Conservation (phyloP, 1,140 invertebrate genomes). For the Coptotermes formosanus region DNA sequence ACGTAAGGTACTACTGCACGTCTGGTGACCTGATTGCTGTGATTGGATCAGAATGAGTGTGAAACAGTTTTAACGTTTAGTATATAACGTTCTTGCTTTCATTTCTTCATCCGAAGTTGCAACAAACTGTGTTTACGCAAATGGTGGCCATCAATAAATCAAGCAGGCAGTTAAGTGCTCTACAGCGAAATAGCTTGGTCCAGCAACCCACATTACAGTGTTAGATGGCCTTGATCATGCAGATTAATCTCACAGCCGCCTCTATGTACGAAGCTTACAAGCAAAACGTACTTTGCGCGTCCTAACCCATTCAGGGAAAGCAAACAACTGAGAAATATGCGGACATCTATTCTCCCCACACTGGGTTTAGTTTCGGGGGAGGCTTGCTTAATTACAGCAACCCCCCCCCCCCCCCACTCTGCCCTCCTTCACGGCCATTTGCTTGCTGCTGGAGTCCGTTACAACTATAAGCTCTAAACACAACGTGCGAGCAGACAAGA, state of each 20-base stretch:
- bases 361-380: slow-evolving; percentile 7
- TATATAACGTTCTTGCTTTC: too few relatives aligned
- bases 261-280: neutral
- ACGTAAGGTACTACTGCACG: too few relatives aligned
- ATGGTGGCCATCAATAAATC: neutral
- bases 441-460: neutral
- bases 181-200: neutral
- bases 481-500: neutral
- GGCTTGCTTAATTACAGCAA: neutral
- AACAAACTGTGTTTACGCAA: too few relatives aligned
- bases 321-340: slow-evolving; percentile 19
- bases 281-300: neutral
- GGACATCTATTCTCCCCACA: slow-evolving; percentile 5
- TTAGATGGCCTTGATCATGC: slow-evolving; percentile 13
- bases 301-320: slow-evolving; percentile 8
- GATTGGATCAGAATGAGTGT: too few relatives aligned
- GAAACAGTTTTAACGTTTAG: too few relatives aligned
- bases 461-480: neutral
- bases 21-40: too few relatives aligned
- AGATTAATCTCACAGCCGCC: neutral
- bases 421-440: neutral
- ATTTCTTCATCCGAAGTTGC: too few relatives aligned
- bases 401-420: neutral
- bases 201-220: slow-evolving; percentile 7
- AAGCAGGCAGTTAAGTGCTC: neutral